A percentile compares a stretch with the other conserved stretches of the same genome.
Evolutionary conservation across 2,888 invertebrate species (phyloP).

Genomic region (Brassicogethes aeneus): DNA sequence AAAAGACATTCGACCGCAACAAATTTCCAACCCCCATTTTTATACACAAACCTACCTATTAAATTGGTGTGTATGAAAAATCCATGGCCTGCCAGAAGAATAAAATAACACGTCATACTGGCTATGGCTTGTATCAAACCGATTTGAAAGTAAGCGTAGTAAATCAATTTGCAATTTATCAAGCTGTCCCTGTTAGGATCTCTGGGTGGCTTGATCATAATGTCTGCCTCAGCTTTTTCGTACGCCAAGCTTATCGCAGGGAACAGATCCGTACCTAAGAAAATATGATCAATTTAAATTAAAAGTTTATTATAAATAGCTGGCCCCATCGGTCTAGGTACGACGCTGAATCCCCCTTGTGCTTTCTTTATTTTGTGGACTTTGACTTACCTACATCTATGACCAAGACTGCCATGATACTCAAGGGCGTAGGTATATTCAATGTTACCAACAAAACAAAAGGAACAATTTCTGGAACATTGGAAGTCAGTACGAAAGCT

Average conservation of each 20-base stretch:
- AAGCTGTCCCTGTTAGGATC: slow-evolving; percentile 45
- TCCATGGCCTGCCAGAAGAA: slow-evolving; percentile 70
- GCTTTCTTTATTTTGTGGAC: slow-evolving; percentile 66
- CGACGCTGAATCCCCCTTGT: too few relatives aligned
- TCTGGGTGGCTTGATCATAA: slow-evolving; percentile 57
- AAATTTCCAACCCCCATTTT: too few relatives aligned
- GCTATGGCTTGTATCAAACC: slow-evolving; percentile 78
- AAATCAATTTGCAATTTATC: slow-evolving; percentile 54
- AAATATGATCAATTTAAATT: slow-evolving; percentile 26
- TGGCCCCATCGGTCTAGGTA: too few relatives aligned
- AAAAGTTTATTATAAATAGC: background rate
- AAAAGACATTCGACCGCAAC: too few relatives aligned
- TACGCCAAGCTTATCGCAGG: slow-evolving; percentile 74
- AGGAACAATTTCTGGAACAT: slow-evolving; percentile 15
- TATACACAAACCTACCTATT: too few relatives aligned
- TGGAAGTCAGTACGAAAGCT: slow-evolving; percentile 69
- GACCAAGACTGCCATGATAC: slow-evolving; percentile 14
- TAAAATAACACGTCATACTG: slow-evolving; percentile 71
- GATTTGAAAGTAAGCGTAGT: slow-evolving; percentile 78
- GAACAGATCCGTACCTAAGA: slow-evolving; percentile 69
- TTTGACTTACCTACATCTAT: slow-evolving; percentile 15
- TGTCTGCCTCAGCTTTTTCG: slow-evolving; percentile 65
- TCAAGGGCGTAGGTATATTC: slow-evolving; percentile 13
- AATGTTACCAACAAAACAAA: slow-evolving; percentile 12
- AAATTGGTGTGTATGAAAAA: slow-evolving; percentile 48